Base-by-base conservation (phyloP, 2,113 vertebrate species). In the Hypanus sabinus region DNA sequence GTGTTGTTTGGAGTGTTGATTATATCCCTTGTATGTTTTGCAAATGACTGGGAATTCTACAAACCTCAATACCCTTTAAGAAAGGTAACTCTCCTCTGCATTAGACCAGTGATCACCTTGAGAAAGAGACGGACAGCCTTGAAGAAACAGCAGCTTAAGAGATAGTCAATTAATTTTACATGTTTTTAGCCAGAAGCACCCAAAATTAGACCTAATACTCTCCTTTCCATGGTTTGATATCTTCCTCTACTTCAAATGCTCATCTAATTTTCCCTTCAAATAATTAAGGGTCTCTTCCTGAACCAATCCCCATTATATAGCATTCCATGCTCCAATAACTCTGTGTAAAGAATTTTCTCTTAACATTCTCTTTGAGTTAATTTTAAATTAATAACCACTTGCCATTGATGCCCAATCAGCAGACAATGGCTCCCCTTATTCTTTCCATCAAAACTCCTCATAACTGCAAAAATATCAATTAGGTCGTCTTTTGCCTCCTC, bases 291-390 rank as follows among this genome's bases (percentile, higher is more conserved):
- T 46, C 80, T 55, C 80, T 55, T 46, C 38, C 18, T 22, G 38
- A 83, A 55, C 6, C 80, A 55, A 22, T 83, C 80, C 80, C 80
- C 5, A 83, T 77, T n/a, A 33, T n/a, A 77, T 22, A 83, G 80
- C 38, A 24, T 83, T 55, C 80, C 80, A 83, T 55, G 38, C 38
- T 83, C 38, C 77, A 80, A 80, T 80, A 80, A 80, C 77, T 38
- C 77, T 79, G n/a, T 81, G 79, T 46, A 81, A 81, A 81, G 36
- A 81, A 81, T 81, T 46, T 81, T 81, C 80, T 83, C 80, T 33
- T n/a, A n/a, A 77, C 76, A 77, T 24, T 73, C 76, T 77, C 76
- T 77, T 77, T 14, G 76, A 33, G 30, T 33, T 77, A n/a, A 77
- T 33, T 77, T 77, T 77, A 77, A 77, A 77, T 77, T 77, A 33